Conservation (phyloP, 2,797 vertebrate species). For the Glyptemys insculpta region DNA sequence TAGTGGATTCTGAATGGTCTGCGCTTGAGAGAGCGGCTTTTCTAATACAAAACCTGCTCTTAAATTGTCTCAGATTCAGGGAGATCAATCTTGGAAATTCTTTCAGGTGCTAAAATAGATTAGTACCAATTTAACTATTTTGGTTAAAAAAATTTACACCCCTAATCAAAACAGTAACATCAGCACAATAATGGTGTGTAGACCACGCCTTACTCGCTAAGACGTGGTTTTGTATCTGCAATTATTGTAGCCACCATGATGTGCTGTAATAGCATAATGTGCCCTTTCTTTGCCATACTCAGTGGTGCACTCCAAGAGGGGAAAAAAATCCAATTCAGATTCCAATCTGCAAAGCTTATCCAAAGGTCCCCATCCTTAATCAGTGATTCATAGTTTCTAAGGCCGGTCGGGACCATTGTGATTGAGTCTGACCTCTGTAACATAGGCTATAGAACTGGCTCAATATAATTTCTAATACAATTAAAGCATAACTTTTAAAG, state of each 20-base stretch:
- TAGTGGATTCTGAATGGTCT: background rate
- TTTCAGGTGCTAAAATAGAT: background rate
- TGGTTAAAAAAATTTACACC: background rate
- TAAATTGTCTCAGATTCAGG: background rate
- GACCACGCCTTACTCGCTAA: background rate
- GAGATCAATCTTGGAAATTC: background rate
- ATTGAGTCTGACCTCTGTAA: too few species aligned
- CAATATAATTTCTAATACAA: too few species aligned
- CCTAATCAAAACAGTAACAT: background rate
- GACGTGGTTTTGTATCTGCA: background rate
- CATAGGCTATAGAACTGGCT: too few species aligned
- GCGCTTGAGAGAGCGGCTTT: background rate
- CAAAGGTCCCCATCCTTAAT: background rate
- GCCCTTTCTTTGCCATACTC: background rate
- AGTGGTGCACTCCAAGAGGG: background rate
- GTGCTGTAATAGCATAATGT: background rate
- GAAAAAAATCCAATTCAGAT: background rate
- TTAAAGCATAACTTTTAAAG: too few species aligned
- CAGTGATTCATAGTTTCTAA: too few species aligned
- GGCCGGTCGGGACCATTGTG: too few species aligned
- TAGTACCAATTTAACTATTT: background rate
- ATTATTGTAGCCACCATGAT: background rate
- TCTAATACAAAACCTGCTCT: background rate
- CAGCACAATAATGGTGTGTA: background rate
- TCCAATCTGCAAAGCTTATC: background rate